Percentiles rank a stretch among this genome's conserved stretches.
phyloP scores from a whole-genome alignment of 1,140 invertebrate species.

The Vollenhovia emeryi region DNA sequence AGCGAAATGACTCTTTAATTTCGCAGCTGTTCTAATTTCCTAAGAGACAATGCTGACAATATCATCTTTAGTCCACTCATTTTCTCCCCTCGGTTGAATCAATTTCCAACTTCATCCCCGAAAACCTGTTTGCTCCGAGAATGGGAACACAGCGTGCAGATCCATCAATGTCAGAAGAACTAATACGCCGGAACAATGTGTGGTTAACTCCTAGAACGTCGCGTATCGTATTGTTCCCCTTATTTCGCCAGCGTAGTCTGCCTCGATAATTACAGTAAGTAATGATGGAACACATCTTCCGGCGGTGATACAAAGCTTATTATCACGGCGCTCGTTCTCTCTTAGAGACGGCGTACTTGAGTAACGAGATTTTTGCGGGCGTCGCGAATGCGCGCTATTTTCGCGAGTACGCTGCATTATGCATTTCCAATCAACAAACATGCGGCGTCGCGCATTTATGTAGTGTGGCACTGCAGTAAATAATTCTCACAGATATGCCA shows the following conservation, averaged over 20 bases:
- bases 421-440: slow-evolving; percentile 62
- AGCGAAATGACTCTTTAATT: neutral
- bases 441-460: neutral
- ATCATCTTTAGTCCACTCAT: slow-evolving; percentile 1
- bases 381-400: slow-evolving; percentile 28
- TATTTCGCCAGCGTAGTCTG: neutral
- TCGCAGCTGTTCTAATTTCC: neutral
- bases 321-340: neutral
- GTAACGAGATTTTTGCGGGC: neutral
- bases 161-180: slow-evolving; percentile 48
- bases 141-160: slow-evolving; percentile 12
- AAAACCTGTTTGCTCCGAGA: slow-evolving; percentile 17
- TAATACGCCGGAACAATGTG: slow-evolving; percentile 33
- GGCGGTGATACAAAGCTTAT: neutral
- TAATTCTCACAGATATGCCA: neutral
- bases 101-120: slow-evolving; percentile 35
- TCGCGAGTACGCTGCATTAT: slow-evolving; percentile 46
- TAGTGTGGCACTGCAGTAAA: neutral
- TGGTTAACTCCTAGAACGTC: slow-evolving; percentile 30
- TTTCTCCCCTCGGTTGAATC: slow-evolving; percentile 22
- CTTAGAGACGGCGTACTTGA: neutral
- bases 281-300: slow-evolving; percentile 36
- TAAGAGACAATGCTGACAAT: neutral
- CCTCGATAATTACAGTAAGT: slow-evolving; percentile 29
- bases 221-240: slow-evolving; percentile 15